Evolutionary conservation across 1,140 invertebrate species (phyloP).

Genomic region (Aphidius gifuensis): DNA sequence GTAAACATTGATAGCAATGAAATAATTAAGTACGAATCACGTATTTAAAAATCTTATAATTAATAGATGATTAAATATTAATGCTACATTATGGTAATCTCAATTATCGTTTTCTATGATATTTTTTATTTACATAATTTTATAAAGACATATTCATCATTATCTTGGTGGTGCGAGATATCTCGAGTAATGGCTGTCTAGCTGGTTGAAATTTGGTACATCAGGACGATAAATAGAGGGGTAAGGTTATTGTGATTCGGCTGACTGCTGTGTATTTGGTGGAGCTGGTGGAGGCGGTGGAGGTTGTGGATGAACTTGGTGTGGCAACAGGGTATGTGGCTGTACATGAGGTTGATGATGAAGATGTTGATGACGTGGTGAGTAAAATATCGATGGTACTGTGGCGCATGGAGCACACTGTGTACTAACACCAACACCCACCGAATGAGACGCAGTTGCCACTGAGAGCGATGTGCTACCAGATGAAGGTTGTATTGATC

Average conservation of each 20-base stretch:
- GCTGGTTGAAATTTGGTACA: slow-evolving; percentile 1
- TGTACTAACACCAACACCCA: slow-evolving; percentile 41
- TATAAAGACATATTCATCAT: background rate
- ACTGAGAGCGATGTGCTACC: slow-evolving; percentile 25
- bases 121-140: too few relatives aligned
- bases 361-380: slow-evolving; percentile 49
- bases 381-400: slow-evolving; percentile 53
- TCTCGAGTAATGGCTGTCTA: slow-evolving; percentile 1
- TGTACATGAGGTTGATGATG: slow-evolving; percentile 48
- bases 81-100: too few relatives aligned
- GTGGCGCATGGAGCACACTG: slow-evolving; percentile 41
- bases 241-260: slow-evolving; percentile 49
- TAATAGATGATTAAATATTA: too few relatives aligned
- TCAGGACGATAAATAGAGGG: slow-evolving; percentile 31
- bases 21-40: too few relatives aligned
- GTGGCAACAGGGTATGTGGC: slow-evolving; percentile 44
- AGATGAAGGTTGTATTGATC: slow-evolving; percentile 25
- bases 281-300: slow-evolving; percentile 49
- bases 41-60: too few relatives aligned
- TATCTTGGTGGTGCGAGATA: slow-evolving; percentile 17
- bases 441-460: slow-evolving; percentile 30
- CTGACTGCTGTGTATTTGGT: slow-evolving; percentile 36
- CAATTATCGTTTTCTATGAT: too few relatives aligned
- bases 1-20: too few relatives aligned
- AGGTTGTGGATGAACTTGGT: slow-evolving; percentile 49